Conservation (phyloP, 1,140 invertebrate genomes). For the Triops longicaudatus region DNA sequence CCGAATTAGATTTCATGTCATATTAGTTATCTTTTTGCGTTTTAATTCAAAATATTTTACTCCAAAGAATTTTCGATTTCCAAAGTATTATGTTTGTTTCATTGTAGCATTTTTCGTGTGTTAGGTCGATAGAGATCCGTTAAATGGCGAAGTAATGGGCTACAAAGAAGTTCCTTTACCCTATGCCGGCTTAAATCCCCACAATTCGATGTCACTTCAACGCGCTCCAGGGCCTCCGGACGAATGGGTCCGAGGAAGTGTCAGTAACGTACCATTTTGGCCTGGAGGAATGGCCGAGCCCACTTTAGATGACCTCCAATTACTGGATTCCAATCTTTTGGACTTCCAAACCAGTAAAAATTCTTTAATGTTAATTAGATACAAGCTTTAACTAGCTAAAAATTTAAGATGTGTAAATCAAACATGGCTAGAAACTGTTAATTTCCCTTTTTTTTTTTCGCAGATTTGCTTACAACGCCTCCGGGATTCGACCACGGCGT, state of each 20-base stretch:
- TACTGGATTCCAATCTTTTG: constrained; percentile 35
- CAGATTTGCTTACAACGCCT: constrained; percentile 51
- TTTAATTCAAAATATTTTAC: too few relatives aligned
- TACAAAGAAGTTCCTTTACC: constrained; percentile 57
- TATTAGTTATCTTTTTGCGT: too few relatives aligned
- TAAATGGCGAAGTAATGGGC: constrained; percentile 57
- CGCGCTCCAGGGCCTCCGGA: constrained; percentile 50
- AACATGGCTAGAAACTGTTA: background rate
- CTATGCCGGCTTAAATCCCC: constrained; percentile 53
- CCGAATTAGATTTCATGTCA: too few relatives aligned
- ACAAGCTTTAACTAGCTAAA: too few relatives aligned
- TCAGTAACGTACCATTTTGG: constrained; percentile 67
- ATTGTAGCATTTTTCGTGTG: constrained; percentile 37
- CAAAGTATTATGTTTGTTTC: too few relatives aligned
- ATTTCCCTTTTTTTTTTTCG: constrained; percentile 21
- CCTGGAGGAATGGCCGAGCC: constrained; percentile 52
- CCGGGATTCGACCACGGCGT: constrained; percentile 54
- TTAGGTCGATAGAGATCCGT: constrained; percentile 56
- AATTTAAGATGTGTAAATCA: too few relatives aligned
- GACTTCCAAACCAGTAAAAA: constrained; percentile 25
- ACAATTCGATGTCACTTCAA: constrained; percentile 66
- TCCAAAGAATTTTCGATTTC: too few relatives aligned
- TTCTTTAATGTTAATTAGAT: background rate
- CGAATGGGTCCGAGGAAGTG: constrained; percentile 55
- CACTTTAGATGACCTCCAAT: constrained; percentile 31